phyloP scores from a whole-genome alignment of 2,797 vertebrate species.

The Clangula hyemalis region DNA sequence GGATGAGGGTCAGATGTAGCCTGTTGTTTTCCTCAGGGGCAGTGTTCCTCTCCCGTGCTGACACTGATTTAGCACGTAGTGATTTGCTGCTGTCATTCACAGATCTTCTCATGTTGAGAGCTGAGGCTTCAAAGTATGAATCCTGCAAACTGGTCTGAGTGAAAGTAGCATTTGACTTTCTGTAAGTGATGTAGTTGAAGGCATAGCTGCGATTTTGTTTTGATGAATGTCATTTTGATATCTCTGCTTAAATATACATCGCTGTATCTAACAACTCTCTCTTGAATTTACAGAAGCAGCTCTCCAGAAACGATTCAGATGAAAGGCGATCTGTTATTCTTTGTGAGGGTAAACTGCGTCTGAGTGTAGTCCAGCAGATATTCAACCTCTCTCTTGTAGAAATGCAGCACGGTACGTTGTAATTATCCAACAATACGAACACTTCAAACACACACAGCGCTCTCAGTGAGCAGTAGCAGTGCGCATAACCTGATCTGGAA shows the following conservation, averaged over 20 bases:
- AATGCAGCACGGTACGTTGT: slow-evolving; percentile 90
- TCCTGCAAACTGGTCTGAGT: background rate
- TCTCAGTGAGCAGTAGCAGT: background rate
- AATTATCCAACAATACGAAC: background rate
- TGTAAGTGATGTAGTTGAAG: background rate
- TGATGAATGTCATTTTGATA: background rate
- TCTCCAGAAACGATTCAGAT: slow-evolving; percentile 31
- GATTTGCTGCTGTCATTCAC: background rate
- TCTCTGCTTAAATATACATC: background rate
- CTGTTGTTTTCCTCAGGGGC: background rate
- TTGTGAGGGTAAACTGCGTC: slow-evolving; percentile 88
- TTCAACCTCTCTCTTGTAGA: slow-evolving; percentile 88
- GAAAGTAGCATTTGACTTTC: background rate
- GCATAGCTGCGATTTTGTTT: background rate
- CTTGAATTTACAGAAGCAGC: slow-evolving; percentile 70
- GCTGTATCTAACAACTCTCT: background rate
- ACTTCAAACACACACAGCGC: background rate
- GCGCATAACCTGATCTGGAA: background rate
- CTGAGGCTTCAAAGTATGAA: background rate
- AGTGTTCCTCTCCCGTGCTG: background rate
- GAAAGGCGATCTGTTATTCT: slow-evolving; percentile 88
- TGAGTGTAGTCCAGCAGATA: slow-evolving; percentile 85
- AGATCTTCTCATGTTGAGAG: background rate
- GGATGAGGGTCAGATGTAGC: background rate
- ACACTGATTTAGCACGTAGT: background rate